Base-by-base conservation (phyloP, 2,113 vertebrate genomes). In the Elanus axillaris region DNA sequence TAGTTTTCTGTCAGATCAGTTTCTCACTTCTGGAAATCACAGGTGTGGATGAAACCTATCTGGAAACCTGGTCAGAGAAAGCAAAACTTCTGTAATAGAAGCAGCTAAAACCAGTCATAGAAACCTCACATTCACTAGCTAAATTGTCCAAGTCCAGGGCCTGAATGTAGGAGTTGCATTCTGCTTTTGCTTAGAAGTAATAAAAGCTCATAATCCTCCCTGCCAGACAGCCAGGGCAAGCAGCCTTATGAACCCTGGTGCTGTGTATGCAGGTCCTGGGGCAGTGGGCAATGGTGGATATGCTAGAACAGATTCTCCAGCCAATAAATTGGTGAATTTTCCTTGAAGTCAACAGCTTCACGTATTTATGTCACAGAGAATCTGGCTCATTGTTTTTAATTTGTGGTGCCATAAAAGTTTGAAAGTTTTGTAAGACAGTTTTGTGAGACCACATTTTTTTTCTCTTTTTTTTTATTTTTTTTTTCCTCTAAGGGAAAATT, bases 341-440 rank as follows among this genome's bases (percentile, higher is more conserved):
- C 91, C 84, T 80, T 82, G 71, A 92, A 95, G 71, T 72, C 86
- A 96, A 90, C 78, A 88, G 74, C 69, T 88, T 88, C 85, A 56
- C 13, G 0, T 76, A 82, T 95, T 93, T 93, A 93, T 67, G 83
- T 74, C 84, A 78, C 47, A 68, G 56, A 75, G 74, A 95, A 92
- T 78, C 78, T 62, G 78, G 69, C 62, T 90, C 55, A 47, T 86
- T 89, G 32, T 91, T 91, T 93, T 86, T 95, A 93, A 95, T 89
- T 85, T 94, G 93, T 68, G 56, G 40, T 27, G 38, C 43, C 43
- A 56, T 87, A 94, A 95, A 96, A 63, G 38, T 59, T 13, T 18
- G 42, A 45, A 91, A 85, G 80, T 75, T 91, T 93, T 90, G 86
- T 76, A 92, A 79, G 91, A 43, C 82, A 50, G 68, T 68, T 92